Evolutionary conservation across 1,140 invertebrate species (phyloP), one percentile per base, ranked within the genome.

Genomic region (Vanessa atalanta): DNA sequence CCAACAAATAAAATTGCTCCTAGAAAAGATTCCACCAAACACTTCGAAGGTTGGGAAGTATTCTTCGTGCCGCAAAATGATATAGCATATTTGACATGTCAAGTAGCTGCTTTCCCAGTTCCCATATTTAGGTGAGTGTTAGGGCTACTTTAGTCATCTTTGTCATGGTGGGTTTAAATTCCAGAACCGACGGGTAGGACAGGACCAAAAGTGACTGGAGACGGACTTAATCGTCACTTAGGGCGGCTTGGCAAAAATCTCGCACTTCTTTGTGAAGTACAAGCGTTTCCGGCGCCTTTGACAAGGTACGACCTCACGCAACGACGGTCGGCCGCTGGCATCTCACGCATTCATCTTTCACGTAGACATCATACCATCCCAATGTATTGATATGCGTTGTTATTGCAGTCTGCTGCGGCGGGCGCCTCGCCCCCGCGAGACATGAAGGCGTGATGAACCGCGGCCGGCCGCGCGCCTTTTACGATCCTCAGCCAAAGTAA

Each of bases 1-100:
- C 95, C 95, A 47, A 95, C 94, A 50, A 94, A 95, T 93, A 95
- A 95, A 88, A 94, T 95, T 70, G 87, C 94, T 77, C 95, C 95
- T 82, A 93, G 93, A 86, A 95, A 95, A 92, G 94, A 95, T 87
- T 94, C 94, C 67, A 93, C 94, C 80, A 95, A 95, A 84, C 92
- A 94, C 88, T 95, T 95, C 83, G 94, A 95, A 79, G 95, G 95
- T 87, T 94, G 94, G 90, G 94, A 95, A 88, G 93, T 97, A 73
- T 89, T 96, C 73, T 95, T 94, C 86, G 94, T 96, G 70, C 88
- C 93, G 43, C 85, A 92, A 85, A 91, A 89, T 64, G 89, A 90
- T 76, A 88, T 90, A 75, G 94, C 94, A 80, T 95, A 95, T 82
- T 93, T 96, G 87, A 94, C 93, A 79, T 96, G 95, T 88, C 95